Conservation (phyloP, 2,888 invertebrate genomes). For the Hydraecia micacea region DNA sequence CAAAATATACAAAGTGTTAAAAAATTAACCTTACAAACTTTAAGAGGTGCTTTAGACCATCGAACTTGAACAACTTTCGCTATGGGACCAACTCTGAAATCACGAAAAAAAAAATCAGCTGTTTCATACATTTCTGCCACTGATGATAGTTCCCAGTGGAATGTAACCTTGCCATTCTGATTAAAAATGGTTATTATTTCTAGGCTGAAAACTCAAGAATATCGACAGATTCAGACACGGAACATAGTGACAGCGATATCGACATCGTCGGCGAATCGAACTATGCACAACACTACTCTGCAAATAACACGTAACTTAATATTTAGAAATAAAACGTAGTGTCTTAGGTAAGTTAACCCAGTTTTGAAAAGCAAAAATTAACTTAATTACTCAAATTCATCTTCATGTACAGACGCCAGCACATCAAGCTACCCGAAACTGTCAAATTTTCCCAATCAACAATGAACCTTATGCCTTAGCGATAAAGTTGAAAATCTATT, state of each 20-base stretch:
- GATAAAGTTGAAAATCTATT: no score
- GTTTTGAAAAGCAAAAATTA: not conserved
- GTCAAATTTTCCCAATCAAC: no score
- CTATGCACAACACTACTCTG: constrained; percentile 79
- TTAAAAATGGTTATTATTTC: constrained; percentile 33
- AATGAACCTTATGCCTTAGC: no score
- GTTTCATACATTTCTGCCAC: no score
- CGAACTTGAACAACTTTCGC: no score
- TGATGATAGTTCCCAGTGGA: not conserved
- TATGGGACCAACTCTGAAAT: no score
- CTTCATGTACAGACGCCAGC: not conserved
- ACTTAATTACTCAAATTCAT: not conserved
- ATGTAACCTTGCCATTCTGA: not conserved
- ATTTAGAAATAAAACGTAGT: not conserved
- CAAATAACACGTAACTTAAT: constrained; percentile 73
- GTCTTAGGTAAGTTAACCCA: not conserved
- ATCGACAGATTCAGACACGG: constrained; percentile 89
- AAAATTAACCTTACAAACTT: no score
- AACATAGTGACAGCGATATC: constrained; percentile 91
- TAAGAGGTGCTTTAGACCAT: no score
- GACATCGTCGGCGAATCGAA: constrained; percentile 90
- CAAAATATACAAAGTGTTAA: no score
- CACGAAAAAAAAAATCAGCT: no score
- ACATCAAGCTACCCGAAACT: no score
- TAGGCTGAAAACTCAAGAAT: constrained; percentile 81